Evolutionary conservation across 1,140 invertebrate genomes (phyloP), one percentile per base, ranked within the genome.

Genomic region (Hirudo medicinalis): DNA sequence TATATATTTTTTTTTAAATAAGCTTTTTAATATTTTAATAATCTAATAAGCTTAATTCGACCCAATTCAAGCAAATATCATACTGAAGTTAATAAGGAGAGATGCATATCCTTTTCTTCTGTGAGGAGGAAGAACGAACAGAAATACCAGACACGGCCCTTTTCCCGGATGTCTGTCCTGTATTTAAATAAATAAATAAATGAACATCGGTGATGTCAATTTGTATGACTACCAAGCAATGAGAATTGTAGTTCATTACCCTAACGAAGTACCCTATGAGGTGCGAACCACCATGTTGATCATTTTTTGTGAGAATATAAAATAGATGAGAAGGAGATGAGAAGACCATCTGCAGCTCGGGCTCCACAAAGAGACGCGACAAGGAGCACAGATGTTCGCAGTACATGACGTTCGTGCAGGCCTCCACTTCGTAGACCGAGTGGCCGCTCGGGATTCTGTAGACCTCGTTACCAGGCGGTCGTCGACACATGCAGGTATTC

Each of bases 31-130:
- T n/a, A n/a, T n/a, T n/a, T n/a, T n/a, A n/a, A n/a, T n/a, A n/a
- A n/a, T n/a, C n/a, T 13, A 49, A 49, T 49, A 49, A 49, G 4
- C 43, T 15, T 49, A 5, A 11, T 15, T 8, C 15, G 11, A 49
- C 43, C 9, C 3, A 49, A 49, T n/a, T n/a, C n/a, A 49, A 6
- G 32, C 2, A 36, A 36, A 36, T 32, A 20, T 22, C 69, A 27
- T 53, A 70, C 69, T 70, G 49, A 70, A 49, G 20, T 70, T 36
- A 27, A 70, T 70, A 54, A 70, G 69, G 43, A 70, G 27, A 29
- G 32, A 25, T n/a, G 32, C 69, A 70, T 70, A 70, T 49, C 69
- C 69, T 53, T 70, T 70, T n/a, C 49, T 40, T 49, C 49, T 36
- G 22, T 70, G 29, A 22, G 36, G 69, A 70, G 69, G 69, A 70